Conservation (phyloP, 2,113 vertebrate genomes). For the Enhydra lutris region DNA sequence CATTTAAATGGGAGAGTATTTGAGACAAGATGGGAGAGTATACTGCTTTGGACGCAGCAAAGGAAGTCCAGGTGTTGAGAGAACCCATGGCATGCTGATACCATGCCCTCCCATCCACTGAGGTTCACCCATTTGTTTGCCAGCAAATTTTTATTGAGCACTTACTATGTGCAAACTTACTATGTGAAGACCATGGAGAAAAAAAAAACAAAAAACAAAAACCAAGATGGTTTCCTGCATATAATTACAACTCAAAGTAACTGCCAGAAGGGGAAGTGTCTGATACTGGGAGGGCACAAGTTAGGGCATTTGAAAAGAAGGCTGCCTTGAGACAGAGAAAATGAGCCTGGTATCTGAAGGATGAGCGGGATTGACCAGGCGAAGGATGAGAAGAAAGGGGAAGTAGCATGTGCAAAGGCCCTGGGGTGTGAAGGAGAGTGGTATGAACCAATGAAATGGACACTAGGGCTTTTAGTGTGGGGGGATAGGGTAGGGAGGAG, state of each 20-base stretch:
- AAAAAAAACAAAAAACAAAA: neutral
- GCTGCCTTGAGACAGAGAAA: neutral
- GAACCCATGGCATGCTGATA: rapidly evolving
- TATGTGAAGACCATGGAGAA: neutral
- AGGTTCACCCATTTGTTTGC: neutral
- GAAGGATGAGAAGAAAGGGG: neutral
- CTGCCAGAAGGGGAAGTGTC: neutral
- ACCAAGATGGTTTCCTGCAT: neutral
- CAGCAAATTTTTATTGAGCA: neutral
- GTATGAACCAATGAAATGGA: rapidly evolving
- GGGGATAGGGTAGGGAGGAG: neutral
- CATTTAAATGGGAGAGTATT: neutral
- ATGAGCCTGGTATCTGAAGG: neutral
- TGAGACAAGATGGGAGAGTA: neutral
- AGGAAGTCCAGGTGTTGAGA: neutral
- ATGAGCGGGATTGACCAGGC: neutral
- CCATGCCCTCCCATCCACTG: neutral
- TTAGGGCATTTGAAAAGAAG: neutral
- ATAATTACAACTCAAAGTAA: neutral
- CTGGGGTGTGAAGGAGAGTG: neutral
- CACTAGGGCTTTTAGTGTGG: rapidly evolving
- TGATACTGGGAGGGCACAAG: too few species aligned
- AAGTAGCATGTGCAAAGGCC: neutral
- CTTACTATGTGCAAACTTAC: neutral
- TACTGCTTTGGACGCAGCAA: too few species aligned